A percentile compares a stretch with the other conserved stretches of the same genome.
phyloP scores from a whole-genome alignment of 92 coral and sea anemone species.

The Nematostella vectensis region DNA sequence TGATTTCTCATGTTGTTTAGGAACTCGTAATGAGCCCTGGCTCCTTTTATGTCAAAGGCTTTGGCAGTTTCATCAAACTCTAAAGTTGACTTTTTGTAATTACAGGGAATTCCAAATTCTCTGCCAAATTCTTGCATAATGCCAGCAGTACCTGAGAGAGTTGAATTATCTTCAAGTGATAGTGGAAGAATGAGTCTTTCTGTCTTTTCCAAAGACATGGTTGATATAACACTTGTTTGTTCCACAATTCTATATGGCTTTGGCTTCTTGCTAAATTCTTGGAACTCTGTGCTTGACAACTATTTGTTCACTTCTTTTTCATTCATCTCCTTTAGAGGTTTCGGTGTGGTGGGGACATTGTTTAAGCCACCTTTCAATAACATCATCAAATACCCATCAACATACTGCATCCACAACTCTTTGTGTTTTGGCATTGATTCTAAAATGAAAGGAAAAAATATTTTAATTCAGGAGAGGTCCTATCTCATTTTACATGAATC shows the following conservation, averaged over 20 bases:
- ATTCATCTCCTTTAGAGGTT: slow-evolving; percentile 13
- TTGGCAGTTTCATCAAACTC: slow-evolving; percentile 21
- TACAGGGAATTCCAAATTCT: slow-evolving; percentile 23
- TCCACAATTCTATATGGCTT: neutral
- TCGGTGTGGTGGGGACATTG: slow-evolving; percentile 16
- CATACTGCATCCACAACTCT: slow-evolving; percentile 15
- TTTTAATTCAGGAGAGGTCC: too few relatives aligned
- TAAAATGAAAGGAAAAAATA: neutral
- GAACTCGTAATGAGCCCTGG: slow-evolving; percentile 29
- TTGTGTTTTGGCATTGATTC: slow-evolving; percentile 29
- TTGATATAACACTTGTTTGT: neutral
- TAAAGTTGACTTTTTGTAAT: slow-evolving; percentile 6
- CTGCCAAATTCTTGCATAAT: slow-evolving; percentile 39
- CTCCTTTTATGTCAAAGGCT: slow-evolving; percentile 28
- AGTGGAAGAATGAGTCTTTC: slow-evolving; percentile 29
- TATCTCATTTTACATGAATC: too few relatives aligned
- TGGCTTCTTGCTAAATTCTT: neutral
- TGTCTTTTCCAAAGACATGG: neutral
- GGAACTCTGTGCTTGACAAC: slow-evolving; percentile 13
- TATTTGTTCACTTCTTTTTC: slow-evolving; percentile 20
- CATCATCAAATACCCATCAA: slow-evolving; percentile 1
- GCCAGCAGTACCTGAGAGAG: slow-evolving; percentile 21
- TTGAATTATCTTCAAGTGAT: slow-evolving; percentile 32
- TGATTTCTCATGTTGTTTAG: slow-evolving; percentile 9
- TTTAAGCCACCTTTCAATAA: slow-evolving; percentile 6